phyloP scores from a whole-genome alignment of 2,113 vertebrate species.

The Otis tarda region DNA sequence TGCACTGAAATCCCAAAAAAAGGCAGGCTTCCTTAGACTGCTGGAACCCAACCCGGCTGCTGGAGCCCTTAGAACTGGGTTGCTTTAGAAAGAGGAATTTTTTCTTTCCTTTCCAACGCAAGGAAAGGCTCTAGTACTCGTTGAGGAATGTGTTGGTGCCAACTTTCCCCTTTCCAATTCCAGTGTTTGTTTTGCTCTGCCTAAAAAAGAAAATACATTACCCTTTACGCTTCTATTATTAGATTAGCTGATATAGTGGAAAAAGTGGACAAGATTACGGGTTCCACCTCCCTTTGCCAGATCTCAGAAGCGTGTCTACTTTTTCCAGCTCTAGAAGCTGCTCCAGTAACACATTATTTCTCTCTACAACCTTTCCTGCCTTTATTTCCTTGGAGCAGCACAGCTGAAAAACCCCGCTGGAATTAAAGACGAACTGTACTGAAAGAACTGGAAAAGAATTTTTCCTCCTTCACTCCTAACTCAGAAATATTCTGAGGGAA shows the following conservation, averaged over 20 bases:
- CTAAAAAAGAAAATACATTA: constrained; percentile 28
- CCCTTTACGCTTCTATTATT: constrained; percentile 25
- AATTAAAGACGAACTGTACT: neutral
- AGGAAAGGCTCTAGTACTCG: constrained; percentile 7
- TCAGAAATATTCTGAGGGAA: neutral
- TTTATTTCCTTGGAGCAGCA: neutral
- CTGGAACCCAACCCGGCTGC: constrained; percentile 47
- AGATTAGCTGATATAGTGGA: constrained; percentile 57
- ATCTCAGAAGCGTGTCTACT: neutral
- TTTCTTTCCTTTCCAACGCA: neutral
- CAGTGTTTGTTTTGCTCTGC: constrained; percentile 42
- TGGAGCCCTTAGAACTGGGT: neutral
- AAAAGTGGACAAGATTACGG: constrained; percentile 33
- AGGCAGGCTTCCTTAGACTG: constrained; percentile 55
- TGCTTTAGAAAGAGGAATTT: neutral
- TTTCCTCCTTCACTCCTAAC: neutral
- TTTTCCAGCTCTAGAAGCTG: constrained; percentile 27
- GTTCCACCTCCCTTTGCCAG: constrained; percentile 26
- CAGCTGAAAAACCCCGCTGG: neutral
- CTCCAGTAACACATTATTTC: constrained; percentile 5
- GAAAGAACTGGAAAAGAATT: neutral
- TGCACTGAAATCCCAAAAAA: constrained; percentile 61
- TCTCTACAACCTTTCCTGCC: neutral
- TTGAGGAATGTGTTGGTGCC: neutral
- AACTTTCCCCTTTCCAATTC: constrained; percentile 38